phyloP scores from a whole-genome alignment of 2,888 invertebrate genomes.

The Andrena hattorfiana region DNA sequence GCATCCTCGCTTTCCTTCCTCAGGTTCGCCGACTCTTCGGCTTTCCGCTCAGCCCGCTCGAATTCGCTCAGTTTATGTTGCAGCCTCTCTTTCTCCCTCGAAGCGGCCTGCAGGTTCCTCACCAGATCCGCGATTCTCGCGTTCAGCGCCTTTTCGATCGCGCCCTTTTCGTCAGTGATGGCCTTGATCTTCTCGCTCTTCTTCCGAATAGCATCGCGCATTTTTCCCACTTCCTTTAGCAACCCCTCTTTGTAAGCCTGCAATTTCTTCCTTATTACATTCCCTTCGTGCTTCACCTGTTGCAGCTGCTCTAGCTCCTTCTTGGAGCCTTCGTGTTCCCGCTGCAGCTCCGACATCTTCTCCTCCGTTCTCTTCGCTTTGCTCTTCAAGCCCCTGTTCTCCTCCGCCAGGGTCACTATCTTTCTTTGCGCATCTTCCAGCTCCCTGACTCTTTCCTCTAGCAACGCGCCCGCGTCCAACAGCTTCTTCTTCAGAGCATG shows the following conservation, averaged over 20 bases:
- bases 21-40: not conserved
- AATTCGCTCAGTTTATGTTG: slow-evolving; percentile 31
- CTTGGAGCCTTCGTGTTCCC: slow-evolving; percentile 45
- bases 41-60: not conserved
- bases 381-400: slow-evolving; percentile 42
- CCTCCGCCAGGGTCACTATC: slow-evolving; percentile 32
- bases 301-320: slow-evolving; percentile 43
- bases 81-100: slow-evolving; percentile 50
- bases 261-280: slow-evolving; percentile 43
- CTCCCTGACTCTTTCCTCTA: slow-evolving; percentile 45
- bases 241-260: slow-evolving; percentile 52
- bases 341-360: slow-evolving; percentile 41
- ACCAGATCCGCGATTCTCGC: slow-evolving; percentile 22
- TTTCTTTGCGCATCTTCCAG: slow-evolving; percentile 34
- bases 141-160: slow-evolving; percentile 10
- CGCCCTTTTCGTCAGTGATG: slow-evolving; percentile 48
- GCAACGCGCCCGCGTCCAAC: slow-evolving; percentile 40
- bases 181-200: slow-evolving; percentile 58
- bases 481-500: slow-evolving; percentile 49
- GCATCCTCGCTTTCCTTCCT: not conserved
- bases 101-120: slow-evolving; percentile 26
- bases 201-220: slow-evolving; percentile 47
- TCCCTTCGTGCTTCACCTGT: slow-evolving; percentile 54
- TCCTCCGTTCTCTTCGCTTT: slow-evolving; percentile 38
- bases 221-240: slow-evolving; percentile 52